phyloP scores from a whole-genome alignment of 2,113 vertebrate genomes.

The Crotalus horridus region DNA sequence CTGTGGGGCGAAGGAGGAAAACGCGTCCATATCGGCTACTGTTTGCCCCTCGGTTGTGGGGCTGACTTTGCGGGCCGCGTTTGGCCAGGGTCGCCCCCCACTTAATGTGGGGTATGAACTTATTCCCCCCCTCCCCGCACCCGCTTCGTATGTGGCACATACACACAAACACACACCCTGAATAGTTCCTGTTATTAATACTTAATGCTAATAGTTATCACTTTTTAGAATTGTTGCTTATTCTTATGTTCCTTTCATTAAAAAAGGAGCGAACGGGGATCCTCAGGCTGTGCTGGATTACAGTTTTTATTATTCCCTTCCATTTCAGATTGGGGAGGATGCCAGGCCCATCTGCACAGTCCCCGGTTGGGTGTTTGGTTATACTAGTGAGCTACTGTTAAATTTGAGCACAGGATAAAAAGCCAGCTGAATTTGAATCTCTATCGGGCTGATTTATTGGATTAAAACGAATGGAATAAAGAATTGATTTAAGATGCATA shows the following conservation, averaged over 20 bases:
- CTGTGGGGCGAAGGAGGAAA: neutral
- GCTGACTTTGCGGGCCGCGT: neutral
- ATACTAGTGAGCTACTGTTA: neutral
- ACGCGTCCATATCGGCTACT: neutral
- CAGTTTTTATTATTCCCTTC: neutral
- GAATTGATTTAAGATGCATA: neutral
- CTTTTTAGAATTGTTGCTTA: neutral
- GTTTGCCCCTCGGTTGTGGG: neutral
- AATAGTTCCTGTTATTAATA: neutral
- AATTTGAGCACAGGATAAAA: neutral
- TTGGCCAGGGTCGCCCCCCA: neutral
- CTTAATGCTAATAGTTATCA: neutral
- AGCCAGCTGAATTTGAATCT: neutral
- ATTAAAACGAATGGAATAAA: neutral
- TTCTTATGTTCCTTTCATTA: neutral
- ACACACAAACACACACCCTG: neutral
- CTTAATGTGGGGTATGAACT: neutral
- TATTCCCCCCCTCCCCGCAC: neutral
- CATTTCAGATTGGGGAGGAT: neutral
- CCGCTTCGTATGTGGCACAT: neutral
- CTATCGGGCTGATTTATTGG: neutral
- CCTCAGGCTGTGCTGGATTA: neutral
- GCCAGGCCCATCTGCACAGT: neutral
- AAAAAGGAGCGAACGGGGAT: neutral
- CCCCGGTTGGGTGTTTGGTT: neutral